Percentiles rank a stretch among this genome's conserved stretches.
phyloP scores from a whole-genome alignment of 2,113 vertebrate species.

The Mionectes macconnelli region DNA sequence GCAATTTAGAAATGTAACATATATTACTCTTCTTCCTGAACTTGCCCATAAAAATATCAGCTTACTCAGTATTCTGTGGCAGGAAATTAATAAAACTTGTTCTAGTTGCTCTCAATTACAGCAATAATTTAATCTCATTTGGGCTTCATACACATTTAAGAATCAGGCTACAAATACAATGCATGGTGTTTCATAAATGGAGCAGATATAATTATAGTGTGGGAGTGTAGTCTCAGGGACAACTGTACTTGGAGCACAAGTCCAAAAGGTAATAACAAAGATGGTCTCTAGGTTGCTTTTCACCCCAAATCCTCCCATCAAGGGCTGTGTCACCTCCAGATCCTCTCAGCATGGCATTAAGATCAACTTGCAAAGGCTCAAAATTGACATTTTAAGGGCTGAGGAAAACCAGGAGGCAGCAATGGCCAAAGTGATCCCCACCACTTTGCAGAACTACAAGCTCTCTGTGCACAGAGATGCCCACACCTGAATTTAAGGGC shows the following conservation, averaged over 20 bases:
- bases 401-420: not conserved
- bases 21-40: conserved; percentile 39
- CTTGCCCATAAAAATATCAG: conserved; percentile 47
- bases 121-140: conserved; percentile 54
- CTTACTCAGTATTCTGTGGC: conserved; percentile 45
- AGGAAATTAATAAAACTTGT: conserved; percentile 62
- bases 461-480: not conserved
- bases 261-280: not conserved
- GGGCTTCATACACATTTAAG: conserved; percentile 27
- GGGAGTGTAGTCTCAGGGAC: not conserved
- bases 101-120: conserved; percentile 57
- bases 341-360: not conserved
- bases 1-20: conserved; percentile 15
- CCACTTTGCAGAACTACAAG: not conserved
- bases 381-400: not conserved
- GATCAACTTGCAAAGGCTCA: not conserved
- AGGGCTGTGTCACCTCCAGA: not conserved
- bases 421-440: not conserved
- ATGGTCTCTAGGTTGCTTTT: not conserved
- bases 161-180: conserved; percentile 51
- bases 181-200: conserved; percentile 9
- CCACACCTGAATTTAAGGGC: not conserved
- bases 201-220: conserved; percentile 1
- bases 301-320: not conserved
- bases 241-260: not conserved